Evolutionary conservation across 2,113 vertebrate species (phyloP), one percentile per base, ranked within the genome.

Genomic region (Peromyscus maniculatus): DNA sequence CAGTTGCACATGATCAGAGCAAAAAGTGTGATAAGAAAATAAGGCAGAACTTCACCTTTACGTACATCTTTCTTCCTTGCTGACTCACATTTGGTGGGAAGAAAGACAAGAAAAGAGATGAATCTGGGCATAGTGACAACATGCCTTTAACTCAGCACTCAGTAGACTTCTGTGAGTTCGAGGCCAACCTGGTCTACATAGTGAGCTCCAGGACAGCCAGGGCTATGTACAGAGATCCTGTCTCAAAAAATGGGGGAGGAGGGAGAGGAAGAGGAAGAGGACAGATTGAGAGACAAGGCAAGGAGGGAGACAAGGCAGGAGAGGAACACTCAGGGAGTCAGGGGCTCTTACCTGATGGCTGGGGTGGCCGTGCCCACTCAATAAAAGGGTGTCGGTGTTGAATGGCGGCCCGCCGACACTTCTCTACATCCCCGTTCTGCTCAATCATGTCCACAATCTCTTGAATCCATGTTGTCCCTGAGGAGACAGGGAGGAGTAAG

Each of bases 391-490:
- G 98, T 31, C 97, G 97, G 21, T 91, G 90, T 24, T 98, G 98
- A 43, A 98, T 93, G 1, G 96, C 62, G 5, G 87, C 43, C 33
- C 93, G 88, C 80, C 75, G 96, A n/a, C 98, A 98, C 82, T 97
- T 98, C 87, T 94, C 87, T 64, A 97, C n/a, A 17, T 98, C 97
- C 5, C 97, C 98, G 0, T 97, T 96, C 39, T 98, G 97, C 57
- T 98, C 88, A 33, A 98, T 97, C 97, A 98, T 96, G 72, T 98
- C 98, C 19, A 98, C 97, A 0, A 98, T 98, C 93, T 98, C 98
- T 87, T 98, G 98, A 69, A 98, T 98, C 98, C 98, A 98, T 0
- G 98, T 98, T 59, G 98, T 98, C 22, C 98, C 98, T 98, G 95
- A 6, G 8, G 79, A 46, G 36, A n/a, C 28, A 49, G 26, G 9